Evolutionary conservation across 2,888 invertebrate species (phyloP), one percentile per base, ranked within the genome.

Genomic region (Chaetogeoica ovagalla): DNA sequence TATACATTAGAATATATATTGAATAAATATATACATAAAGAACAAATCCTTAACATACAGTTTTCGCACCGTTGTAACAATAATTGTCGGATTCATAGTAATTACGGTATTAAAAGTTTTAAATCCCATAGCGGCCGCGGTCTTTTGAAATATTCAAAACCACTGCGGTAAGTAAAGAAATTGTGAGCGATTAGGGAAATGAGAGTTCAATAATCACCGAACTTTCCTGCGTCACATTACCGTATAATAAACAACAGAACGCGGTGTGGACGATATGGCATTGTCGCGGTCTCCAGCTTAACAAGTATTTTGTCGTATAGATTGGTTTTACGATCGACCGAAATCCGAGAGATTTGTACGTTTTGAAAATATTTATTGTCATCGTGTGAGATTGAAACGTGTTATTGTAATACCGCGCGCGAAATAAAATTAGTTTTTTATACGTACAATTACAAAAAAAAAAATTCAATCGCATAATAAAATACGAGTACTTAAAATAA

Each of bases 61-160:
- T 57, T 70, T 7, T 70, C 15, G n/a, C 21, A n/a, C 17, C 8
- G 15, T 39, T 4, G 30, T 59, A 30, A 30, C 30, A 30, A 30
- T 57, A 30, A 30, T 57, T 52, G 69, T 37, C n/a, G 21, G 52
- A 48, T 60, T 48, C 43, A 48, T 60, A n/a, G 60, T 77, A 77
- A 69, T 77, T 69, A 77, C 69, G 60, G 37, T 48, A 59, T 59
- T 76, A 76, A n/a, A n/a, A 68, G 57, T 59, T 66, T 23, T 62
- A 69, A 77, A 77, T 48, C 69, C 52, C 59, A 21, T 9, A 30
- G 30, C 72, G 15, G 60, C 48, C 68, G 68, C 37, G 60, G 60
- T 48, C 37, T 48, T 19, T 52, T 77, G 48, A 30, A 69, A 62
- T 66, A 55, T 57, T 57, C 37, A 39, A 65, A 65, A 39, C 66